Conservation (phyloP, 2,797 vertebrate species). For the Ambastaia sidthimunki region DNA sequence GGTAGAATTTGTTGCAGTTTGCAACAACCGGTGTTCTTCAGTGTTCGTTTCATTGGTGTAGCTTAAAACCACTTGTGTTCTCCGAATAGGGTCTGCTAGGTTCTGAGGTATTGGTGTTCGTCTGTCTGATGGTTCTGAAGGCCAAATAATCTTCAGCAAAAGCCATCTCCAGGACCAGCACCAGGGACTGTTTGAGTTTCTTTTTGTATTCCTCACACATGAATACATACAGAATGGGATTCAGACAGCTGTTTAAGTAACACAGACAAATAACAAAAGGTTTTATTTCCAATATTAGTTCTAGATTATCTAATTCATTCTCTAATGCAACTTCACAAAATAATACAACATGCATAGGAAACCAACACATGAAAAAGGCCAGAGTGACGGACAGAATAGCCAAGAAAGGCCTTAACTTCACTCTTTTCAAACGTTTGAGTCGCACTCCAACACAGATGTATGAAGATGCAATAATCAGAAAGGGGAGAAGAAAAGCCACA, state of each 20-base stretch:
- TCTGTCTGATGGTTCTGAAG: slow-evolving; percentile 39
- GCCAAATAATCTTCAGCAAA: slow-evolving; percentile 75
- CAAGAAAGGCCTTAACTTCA: slow-evolving; percentile 57
- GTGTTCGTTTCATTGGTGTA: too few relatives aligned
- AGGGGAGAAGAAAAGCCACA: slow-evolving; percentile 73
- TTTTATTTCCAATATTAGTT: background rate
- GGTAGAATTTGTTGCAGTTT: too few relatives aligned
- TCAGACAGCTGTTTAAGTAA: slow-evolving; percentile 73
- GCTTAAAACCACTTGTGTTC: too few relatives aligned
- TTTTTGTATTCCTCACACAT: slow-evolving; percentile 71
- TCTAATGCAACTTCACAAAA: background rate
- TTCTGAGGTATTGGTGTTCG: background rate
- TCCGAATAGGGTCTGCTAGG: background rate
- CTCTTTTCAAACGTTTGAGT: slow-evolving; percentile 50
- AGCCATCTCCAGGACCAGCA: slow-evolving; percentile 75
- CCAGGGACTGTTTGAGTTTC: slow-evolving; percentile 77
- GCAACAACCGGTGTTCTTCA: too few relatives aligned
- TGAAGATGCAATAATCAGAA: slow-evolving; percentile 68
- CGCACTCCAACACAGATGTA: slow-evolving; percentile 68
- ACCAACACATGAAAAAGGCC: slow-evolving; percentile 78
- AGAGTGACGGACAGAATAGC: slow-evolving; percentile 69
- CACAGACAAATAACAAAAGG: slow-evolving; percentile 46
- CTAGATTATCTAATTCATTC: accelerated
- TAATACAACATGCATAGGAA: slow-evolving; percentile 70
- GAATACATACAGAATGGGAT: slow-evolving; percentile 76